These are phyloP conservation scores for Diloba caeruleocephala DNA, from an alignment of 2,888 invertebrate species.

Conservation along the genomic window DNA sequence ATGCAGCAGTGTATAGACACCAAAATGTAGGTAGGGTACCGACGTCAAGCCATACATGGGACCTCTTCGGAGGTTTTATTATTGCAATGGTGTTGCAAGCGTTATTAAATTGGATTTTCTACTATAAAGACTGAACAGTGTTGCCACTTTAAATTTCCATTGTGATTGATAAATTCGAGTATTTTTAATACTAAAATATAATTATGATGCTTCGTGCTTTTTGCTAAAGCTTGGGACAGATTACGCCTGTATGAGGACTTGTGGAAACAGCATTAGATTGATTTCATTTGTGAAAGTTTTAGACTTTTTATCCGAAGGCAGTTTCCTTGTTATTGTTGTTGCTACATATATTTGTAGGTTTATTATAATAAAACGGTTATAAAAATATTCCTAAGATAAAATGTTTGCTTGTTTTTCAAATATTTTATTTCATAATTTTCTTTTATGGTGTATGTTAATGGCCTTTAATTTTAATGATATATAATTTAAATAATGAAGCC, in stretches of 20 bases:
- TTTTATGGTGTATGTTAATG: slow-evolving; percentile 13
- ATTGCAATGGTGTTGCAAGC: slow-evolving; percentile 79
- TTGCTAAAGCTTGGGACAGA: slow-evolving; percentile 17
- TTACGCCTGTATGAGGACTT: slow-evolving; percentile 12
- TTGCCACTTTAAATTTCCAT: slow-evolving; percentile 46
- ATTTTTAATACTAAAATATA: slow-evolving; percentile 38
- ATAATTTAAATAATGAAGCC: too few species aligned
- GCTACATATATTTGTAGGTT: background rate
- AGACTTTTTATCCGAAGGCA: slow-evolving; percentile 13
- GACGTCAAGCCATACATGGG: slow-evolving; percentile 71
- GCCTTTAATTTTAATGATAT: slow-evolving; percentile 10
- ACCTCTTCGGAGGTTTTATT: slow-evolving; percentile 78
- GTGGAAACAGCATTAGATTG: background rate
- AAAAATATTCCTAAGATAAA: slow-evolving; percentile 6
- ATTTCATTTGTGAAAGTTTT: background rate
- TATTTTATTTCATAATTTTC: background rate
- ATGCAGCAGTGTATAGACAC: slow-evolving; percentile 46
- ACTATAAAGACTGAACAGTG: slow-evolving; percentile 74
- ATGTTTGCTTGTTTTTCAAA: background rate
- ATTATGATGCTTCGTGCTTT: slow-evolving; percentile 26
- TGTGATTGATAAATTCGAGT: slow-evolving; percentile 44
- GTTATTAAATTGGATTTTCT: slow-evolving; percentile 78
- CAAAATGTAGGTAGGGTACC: slow-evolving; percentile 65
- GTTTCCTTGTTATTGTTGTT: too few species aligned
- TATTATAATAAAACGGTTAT: background rate